Percentiles rank a stretch among this genome's conserved stretches.
phyloP scores from a whole-genome alignment of 2,888 invertebrate species.

The Tridacna crocea region DNA sequence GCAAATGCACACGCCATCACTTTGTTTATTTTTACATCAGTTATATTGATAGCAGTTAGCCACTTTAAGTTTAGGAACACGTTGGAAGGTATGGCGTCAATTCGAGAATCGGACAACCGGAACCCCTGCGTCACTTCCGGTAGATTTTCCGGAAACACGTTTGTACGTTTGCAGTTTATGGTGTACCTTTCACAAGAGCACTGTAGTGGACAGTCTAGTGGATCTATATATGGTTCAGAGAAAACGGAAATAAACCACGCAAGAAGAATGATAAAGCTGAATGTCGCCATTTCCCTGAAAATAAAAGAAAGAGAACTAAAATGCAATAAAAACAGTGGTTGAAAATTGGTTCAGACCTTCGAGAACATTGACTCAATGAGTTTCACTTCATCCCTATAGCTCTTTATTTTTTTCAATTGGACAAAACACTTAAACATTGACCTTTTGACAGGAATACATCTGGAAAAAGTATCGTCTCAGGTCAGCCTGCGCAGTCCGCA shows the following conservation, averaged over 20 bases:
- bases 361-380: too few species aligned
- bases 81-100: conserved; percentile 40
- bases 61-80: conserved; percentile 34
- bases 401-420: too few species aligned
- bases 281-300: conserved; percentile 12
- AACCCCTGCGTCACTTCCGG: conserved; percentile 39
- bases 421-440: too few species aligned
- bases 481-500: too few species aligned
- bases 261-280: not conserved
- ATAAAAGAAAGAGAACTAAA: not conserved
- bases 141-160: conserved; percentile 40
- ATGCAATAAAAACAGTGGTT: too few species aligned
- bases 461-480: too few species aligned
- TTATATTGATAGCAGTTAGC: conserved; percentile 34
- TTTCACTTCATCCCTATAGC: too few species aligned
- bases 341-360: too few species aligned
- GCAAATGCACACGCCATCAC: conserved; percentile 56
- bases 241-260: not conserved
- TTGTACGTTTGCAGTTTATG: conserved; percentile 29
- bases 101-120: conserved; percentile 31
- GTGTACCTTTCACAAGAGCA: conserved; percentile 44
- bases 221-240: conserved; percentile 12
- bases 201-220: conserved; percentile 47
- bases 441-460: too few species aligned
- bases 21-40: conserved; percentile 18